Conservation (phyloP, 2,113 vertebrate genomes). For the Coracopsis vasa region DNA sequence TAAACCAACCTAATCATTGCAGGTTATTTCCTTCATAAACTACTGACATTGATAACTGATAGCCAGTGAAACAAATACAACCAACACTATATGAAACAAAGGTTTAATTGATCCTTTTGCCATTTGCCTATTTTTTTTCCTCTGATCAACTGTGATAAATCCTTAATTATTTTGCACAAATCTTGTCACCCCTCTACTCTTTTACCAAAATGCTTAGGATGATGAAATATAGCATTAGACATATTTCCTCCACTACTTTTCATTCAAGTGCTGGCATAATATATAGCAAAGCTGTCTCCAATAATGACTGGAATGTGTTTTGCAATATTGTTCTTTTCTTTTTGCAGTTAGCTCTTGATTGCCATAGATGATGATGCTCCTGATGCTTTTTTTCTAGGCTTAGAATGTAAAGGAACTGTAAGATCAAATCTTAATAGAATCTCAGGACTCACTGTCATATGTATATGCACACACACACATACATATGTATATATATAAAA, state of each 20-base stretch:
- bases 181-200: not conserved
- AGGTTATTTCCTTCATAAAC: not conserved
- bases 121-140: not conserved
- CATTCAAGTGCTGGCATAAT: not conserved
- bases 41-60: not conserved
- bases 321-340: not conserved
- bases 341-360: not conserved
- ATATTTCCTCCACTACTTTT: not conserved
- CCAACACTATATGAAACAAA: not conserved
- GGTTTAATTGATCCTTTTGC: not conserved
- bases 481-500: fast-evolving
- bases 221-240: not conserved
- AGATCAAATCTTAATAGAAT: not conserved
- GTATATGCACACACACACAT: not conserved
- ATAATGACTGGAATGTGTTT: not conserved
- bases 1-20: not conserved
- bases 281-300: not conserved
- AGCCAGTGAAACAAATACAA: not conserved
- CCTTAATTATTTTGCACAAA: not conserved
- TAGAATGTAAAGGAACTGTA: not conserved
- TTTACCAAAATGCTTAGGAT: not conserved
- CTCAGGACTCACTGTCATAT: not conserved
- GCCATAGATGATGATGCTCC: not conserved
- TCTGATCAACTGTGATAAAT: not conserved
- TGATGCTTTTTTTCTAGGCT: not conserved